Base-by-base conservation (phyloP, 1,140 invertebrate genomes). In the Nasonia vitripennis region DNA sequence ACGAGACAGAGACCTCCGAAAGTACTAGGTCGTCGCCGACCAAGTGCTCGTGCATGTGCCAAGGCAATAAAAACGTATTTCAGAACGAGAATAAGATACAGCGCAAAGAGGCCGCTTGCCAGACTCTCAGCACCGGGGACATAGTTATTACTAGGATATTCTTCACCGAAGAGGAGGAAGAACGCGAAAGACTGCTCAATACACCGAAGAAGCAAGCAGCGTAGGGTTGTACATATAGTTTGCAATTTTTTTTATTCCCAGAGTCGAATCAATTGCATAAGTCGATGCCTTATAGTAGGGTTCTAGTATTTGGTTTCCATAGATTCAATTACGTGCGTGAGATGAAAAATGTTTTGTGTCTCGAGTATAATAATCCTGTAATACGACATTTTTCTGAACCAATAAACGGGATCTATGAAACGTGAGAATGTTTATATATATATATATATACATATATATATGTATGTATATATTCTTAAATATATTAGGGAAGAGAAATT, bases 81-180 rank as follows among this genome's bases (percentile, higher is more conserved):
- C 86, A 85, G 81, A 89, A 88, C 73, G 86, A 83, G 84, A 81
- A 48, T 34, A 89, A 88, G 68, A 23, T 23, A 71, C 86, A 55
- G 84, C 41, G 23, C 1, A 88, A 91, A 73, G 93, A 95, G 87
- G 92, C 95, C 37, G 95, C 94, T 37, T 96, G 96, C 82, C 97
- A 98, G 92, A 98, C 98, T 2, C 93, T 98, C 20, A 98, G 97
- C 89, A 98, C 98, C n/a, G 97, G 98, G 78, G 97, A 98, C 92
- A 97, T 98, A 91, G 97, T 98, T 37, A 98, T 98, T 87, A 98
- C 97, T 74, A 97, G 97, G 93, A 97, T 98, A 88, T 97, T 96
- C 92, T 97, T 97, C 92, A 95, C 95, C 75, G 96, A 97, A 86
- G 93, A 92, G 70, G 92, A 93, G 78, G 92, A 93, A 75, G 92